phyloP scores from a whole-genome alignment of 2,888 invertebrate genomes.

The Oxyteleia sp. region DNA sequence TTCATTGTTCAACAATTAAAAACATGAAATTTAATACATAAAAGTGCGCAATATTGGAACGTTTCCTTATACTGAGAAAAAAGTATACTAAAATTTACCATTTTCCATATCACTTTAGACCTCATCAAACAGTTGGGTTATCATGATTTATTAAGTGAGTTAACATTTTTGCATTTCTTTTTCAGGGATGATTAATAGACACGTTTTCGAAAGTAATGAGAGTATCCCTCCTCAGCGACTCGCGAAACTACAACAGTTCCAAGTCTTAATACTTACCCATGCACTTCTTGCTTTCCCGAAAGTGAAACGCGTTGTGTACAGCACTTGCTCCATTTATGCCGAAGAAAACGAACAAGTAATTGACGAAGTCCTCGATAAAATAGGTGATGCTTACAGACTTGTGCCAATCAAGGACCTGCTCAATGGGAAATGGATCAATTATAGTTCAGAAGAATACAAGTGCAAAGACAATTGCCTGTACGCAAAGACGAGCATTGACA shows the following conservation, averaged over 20 bases:
- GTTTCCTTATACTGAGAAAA: too few relatives aligned
- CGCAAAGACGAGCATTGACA: conserved; percentile 92
- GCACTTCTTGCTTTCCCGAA: conserved; percentile 95
- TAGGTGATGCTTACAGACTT: conserved; percentile 89
- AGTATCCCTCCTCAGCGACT: conserved; percentile 89
- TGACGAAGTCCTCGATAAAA: conserved; percentile 89
- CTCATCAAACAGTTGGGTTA: too few relatives aligned
- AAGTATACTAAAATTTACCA: too few relatives aligned
- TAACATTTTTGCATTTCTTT: conserved; percentile 39
- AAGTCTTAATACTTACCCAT: conserved; percentile 94
- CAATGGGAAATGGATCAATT: conserved; percentile 91
- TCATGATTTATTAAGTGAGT: too few relatives aligned
- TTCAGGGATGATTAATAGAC: conserved; percentile 90
- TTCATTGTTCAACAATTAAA: too few relatives aligned
- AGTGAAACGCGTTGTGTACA: conserved; percentile 96
- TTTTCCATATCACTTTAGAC: too few relatives aligned
- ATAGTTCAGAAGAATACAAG: conserved; percentile 90
- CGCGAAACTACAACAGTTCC: conserved; percentile 92
- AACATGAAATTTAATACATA: too few relatives aligned
- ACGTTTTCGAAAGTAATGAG: conserved; percentile 87
- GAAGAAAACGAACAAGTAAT: conserved; percentile 98
- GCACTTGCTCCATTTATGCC: conserved; percentile 96
- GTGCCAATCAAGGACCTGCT: conserved; percentile 90
- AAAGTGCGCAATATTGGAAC: too few relatives aligned
- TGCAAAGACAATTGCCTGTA: conserved; percentile 93